Base-by-base conservation (phyloP, 2,797 vertebrate genomes). In the Synanceia verrucosa region DNA sequence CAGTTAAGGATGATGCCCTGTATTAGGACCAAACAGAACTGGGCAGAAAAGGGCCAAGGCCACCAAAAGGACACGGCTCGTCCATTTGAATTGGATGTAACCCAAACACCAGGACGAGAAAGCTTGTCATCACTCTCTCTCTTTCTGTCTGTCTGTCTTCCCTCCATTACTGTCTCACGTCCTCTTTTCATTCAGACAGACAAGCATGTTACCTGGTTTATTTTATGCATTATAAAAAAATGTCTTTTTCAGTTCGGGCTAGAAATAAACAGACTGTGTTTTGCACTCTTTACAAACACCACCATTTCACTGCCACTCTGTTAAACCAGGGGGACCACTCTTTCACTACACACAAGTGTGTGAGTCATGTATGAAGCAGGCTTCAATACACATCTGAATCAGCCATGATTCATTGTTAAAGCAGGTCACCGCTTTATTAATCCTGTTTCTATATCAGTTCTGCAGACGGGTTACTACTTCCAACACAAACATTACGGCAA, bases 391-490 rank as follows among this genome's bases (percentile, higher is more conserved):
- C 75, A 73, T 16, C 33, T 87, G 84, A 89, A 81, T 86, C 73
- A 87, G 74, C 59, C 60, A n/a, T 89, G 88, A 92, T 81, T 91
- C 89, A 91, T 59, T 62, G 13, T 44, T 36, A 56, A 71, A 41
- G 77, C 79, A 63, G 79, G 72, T 69, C 84, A 81, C 75, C 72
- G 66, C 79, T 80, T 74, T 72, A 69, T 66, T 55, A 12, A 41
- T 79, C 71, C 74, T 10, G 39, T 57, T 75, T 66, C 58, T 78
- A 79, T 52, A 81, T 81, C 50, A 62, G 70, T 76, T 60, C 76
- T 72, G 70, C 60, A 79, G 62, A 75, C 64, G 60, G 58, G 53
- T 75, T 76, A 39, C 65, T 58, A n/a, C n/a, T 71, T 70, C 37
- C 41, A 44, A 4, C 41, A 56, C 39, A 76, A 46, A 66, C 26